Evolutionary conservation across 2,888 invertebrate species (phyloP), one percentile per base, ranked within the genome.

Genomic region (Pandemis corylana): DNA sequence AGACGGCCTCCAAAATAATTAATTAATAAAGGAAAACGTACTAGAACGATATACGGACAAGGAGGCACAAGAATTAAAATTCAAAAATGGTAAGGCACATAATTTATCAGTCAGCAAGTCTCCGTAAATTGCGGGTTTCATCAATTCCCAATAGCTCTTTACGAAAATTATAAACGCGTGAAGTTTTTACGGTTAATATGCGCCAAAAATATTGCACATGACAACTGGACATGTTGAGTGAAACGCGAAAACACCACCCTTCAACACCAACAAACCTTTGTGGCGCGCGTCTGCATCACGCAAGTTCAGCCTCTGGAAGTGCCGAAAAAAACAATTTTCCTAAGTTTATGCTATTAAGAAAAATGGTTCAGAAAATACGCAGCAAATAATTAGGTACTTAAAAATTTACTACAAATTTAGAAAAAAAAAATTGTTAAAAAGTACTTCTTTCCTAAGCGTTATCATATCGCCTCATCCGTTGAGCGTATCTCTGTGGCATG

Each of bases 141-240:
- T 75, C 67, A 75, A 66, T 62, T 62, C 67, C 66, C 70, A 74
- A 74, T 74, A 70, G 70, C 61, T 59, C 65, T 65, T 62, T 20
- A 12, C 51, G 42, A 70, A 74, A 68, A 62, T 66, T 70, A 74
- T 66, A 70, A 62, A 61, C 70, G 65, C 70, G 49, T 20, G 51
- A 59, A 74, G 42, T 61, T 70, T 67, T 75, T 56, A 74, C 76
- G 79, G 82, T 87, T 89, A 87, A 87, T 86, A 86, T 87, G 84
- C 80, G 82, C 86, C 88, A 78, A 89, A 74, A 90, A 88, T 85
- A 85, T 85, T 80, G 79, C 83, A 78, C 83, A 78, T 86, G 88
- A 89, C 87, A 89, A 84, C 83, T 84, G 79, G 82, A 79, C 82
- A 85, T 87, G 84, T 85, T 85, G 83, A 85, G 83, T 71, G 86